Percentiles rank a stretch among this genome's conserved stretches.
These are phyloP conservation scores for Chaetophractus vellerosus DNA, from an alignment of 2,797 vertebrate genomes.

Conservation along the genomic window DNA sequence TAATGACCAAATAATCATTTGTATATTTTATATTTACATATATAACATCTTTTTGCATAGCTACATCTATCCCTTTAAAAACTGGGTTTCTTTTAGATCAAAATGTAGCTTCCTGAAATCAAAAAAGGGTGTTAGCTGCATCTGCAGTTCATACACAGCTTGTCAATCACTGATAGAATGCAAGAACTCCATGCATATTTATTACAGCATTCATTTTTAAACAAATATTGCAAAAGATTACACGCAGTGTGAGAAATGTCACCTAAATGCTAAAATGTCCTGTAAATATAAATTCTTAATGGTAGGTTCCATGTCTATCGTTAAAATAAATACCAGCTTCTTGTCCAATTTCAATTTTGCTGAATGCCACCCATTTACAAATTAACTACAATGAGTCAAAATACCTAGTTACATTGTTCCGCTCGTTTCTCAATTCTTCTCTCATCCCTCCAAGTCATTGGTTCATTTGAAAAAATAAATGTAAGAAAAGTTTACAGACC, in stretches of 20 bases:
- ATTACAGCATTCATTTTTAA: slow-evolving; percentile 66
- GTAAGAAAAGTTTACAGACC: slow-evolving; percentile 90
- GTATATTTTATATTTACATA: slow-evolving; percentile 4
- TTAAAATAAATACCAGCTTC: slow-evolving; percentile 73
- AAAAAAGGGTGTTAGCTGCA: neutral
- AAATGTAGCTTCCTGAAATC: slow-evolving; percentile 26
- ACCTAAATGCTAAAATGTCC: slow-evolving; percentile 66
- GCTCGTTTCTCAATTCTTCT: slow-evolving; percentile 40
- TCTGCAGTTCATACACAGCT: slow-evolving; percentile 62
- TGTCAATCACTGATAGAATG: slow-evolving; percentile 69
- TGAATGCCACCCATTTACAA: slow-evolving; percentile 39
- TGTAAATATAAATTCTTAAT: slow-evolving; percentile 73
- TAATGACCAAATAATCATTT: neutral
- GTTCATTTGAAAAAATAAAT: slow-evolving; percentile 56
- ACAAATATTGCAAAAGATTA: slow-evolving; percentile 74
- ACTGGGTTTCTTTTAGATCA: slow-evolving; percentile 18
- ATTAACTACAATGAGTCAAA: slow-evolving; percentile 39
- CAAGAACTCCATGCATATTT: slow-evolving; percentile 66
- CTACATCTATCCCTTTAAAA: slow-evolving; percentile 21
- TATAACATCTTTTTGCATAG: neutral
- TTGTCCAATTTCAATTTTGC: slow-evolving; percentile 55
- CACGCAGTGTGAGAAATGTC: slow-evolving; percentile 69
- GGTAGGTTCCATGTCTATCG: slow-evolving; percentile 14
- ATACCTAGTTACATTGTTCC: neutral
- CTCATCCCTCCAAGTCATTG: neutral